Evolutionary conservation across 2,888 invertebrate species (phyloP), one percentile per base, ranked within the genome.

Genomic region (Lepidochitona cinerea): DNA sequence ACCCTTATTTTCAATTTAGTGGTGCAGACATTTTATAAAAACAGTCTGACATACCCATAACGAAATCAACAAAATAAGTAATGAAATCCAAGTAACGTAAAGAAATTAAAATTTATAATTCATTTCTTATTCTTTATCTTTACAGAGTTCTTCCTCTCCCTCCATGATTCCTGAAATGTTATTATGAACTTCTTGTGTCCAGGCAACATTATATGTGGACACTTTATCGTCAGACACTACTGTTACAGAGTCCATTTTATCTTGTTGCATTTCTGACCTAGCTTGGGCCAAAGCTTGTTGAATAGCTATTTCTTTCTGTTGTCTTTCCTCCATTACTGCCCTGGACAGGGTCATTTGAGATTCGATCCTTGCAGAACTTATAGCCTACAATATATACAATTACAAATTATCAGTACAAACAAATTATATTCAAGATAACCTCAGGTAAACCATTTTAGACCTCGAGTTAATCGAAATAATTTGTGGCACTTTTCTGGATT

Each of bases 301-400:
- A 2, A 90, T 80, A 5, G 89, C 89, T 4, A 88, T 84, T 68
- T 90, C 89, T 75, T 88, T 88, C 76, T 89, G 89, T 4, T 85
- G 81, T 53, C 89, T 78, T 71, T 89, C 90, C 59, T 90, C 89
- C 75, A 90, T 84, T 32, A 89, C 72, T 7, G 89, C 86, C 23
- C 88, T 77, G 0, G 86, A 85, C 66, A 90, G 68, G 53, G 86
- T 85, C 79, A 90, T 81, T 79, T 89, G 89, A 1, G 85, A 86
- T 75, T 90, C 90, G 7, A 89, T 81, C 33, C 89, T 84, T n/a
- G 84, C 80, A 23, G 87, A 83, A 76, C 83, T 84, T 32, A 90
- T 41, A 29, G 89, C 88, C 90, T 90, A 77, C 29, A 81, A 74
- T 64, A 71, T 32, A 54, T n/a, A 33, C 7, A 70, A 9, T n/a